These are phyloP conservation scores for Azorinus chamasolen DNA, from an alignment of 2,888 invertebrate genomes.

Conservation along the genomic window DNA sequence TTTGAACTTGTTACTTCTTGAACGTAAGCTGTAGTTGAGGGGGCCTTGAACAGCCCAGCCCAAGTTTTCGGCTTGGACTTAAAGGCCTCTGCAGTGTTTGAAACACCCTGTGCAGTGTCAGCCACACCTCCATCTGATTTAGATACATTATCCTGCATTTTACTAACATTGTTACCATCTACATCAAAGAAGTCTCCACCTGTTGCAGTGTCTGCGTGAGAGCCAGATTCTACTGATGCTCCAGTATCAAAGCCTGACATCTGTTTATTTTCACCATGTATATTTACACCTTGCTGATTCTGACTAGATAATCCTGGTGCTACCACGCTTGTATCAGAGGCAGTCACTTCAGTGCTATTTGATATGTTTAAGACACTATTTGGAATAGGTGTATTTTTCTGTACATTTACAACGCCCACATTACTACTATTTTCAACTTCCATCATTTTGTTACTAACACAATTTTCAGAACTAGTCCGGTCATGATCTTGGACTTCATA, in stretches of 20 bases:
- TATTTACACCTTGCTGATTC: not conserved
- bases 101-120: too few species aligned
- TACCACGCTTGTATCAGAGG: conserved; percentile 10
- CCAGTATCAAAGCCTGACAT: too few species aligned
- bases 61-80: conserved; percentile 59
- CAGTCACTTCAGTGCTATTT: conserved; percentile 15
- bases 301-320: conserved; percentile 30
- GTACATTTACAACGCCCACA: not conserved
- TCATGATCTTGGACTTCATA: conserved; percentile 63
- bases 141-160: too few species aligned
- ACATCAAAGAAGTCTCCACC: too few species aligned
- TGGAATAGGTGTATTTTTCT: conserved; percentile 3
- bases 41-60: conserved; percentile 73
- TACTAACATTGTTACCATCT: too few species aligned
- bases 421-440: conserved; percentile 1
- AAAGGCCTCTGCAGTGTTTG: too few species aligned
- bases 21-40: conserved; percentile 11
- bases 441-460: not conserved
- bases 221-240: too few species aligned
- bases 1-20: conserved; percentile 17
- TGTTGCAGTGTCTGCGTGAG: too few species aligned
- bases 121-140: too few species aligned
- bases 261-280: too few species aligned
- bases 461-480: conserved; percentile 48
- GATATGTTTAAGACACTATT: conserved; percentile 6